A percentile compares a stretch with the other conserved stretches of the same genome.
These are phyloP conservation scores for Phalacrocorax pelagicus DNA, from an alignment of 2,113 vertebrate species.

Conservation along the genomic window DNA sequence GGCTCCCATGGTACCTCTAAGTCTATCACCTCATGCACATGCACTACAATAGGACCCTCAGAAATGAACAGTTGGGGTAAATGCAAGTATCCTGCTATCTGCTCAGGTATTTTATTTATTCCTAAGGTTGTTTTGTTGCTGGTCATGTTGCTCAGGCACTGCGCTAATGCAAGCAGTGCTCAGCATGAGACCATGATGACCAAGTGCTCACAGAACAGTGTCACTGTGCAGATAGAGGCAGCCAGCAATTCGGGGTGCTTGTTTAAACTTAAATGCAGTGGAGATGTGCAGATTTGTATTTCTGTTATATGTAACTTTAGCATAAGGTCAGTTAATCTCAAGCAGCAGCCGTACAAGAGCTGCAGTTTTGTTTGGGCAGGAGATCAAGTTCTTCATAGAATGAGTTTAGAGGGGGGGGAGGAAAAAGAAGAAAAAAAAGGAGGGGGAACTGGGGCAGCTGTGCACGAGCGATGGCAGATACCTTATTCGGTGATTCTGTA, in stretches of 20 bases:
- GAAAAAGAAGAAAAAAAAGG: background rate
- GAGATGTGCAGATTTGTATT: background rate
- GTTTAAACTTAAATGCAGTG: background rate
- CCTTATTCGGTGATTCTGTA: slow-evolving; percentile 65
- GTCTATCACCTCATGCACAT: slow-evolving; percentile 9
- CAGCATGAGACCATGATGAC: fast-evolving
- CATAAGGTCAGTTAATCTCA: background rate
- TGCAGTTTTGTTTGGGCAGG: background rate
- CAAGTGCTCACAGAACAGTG: fast-evolving
- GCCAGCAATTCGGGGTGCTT: fast-evolving
- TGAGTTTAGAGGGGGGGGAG: background rate
- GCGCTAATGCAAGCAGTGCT: fast-evolving
- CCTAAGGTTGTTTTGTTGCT: background rate
- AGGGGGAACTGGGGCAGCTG: slow-evolving; percentile 29
- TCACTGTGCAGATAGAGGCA: fast-evolving
- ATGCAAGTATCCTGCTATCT: background rate
- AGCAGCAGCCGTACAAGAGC: background rate
- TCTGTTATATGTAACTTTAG: background rate
- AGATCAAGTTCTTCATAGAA: background rate
- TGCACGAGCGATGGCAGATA: slow-evolving; percentile 55
- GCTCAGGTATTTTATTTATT: background rate
- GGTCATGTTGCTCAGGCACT: background rate
- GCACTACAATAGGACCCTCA: background rate
- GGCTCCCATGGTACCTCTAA: slow-evolving; percentile 46
- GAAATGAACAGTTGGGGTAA: background rate